Evolutionary conservation across 2,888 invertebrate species (phyloP), one percentile per base, ranked within the genome.

Genomic region (Torymus aiolomorphi): DNA sequence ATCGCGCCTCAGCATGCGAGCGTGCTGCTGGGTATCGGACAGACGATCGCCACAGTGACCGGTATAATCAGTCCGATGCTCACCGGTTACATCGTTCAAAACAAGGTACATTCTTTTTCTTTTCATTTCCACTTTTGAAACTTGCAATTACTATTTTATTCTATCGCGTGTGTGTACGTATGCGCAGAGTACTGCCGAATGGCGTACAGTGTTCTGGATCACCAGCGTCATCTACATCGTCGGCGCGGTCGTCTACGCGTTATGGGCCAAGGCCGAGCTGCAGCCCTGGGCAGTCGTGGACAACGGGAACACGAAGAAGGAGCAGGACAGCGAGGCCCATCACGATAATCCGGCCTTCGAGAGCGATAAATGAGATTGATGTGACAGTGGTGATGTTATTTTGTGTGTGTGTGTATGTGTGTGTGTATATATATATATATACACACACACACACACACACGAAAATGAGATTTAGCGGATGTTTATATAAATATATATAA

Each of bases 61-160:
- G 59, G 59, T 14, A 59, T 59, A 11, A 18, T 59, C 59, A 59
- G 59, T 59, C 59, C 59, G 10, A 18, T 59, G 20, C 59, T 59
- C 59, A 59, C 59, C 3, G 59, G 59, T 11, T 18, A 59, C 14
- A 16, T 59, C 12, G 59, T 59, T 18, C 16, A 20, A 18, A 20
- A 59, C 14, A 59, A 59, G 59, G 59, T 59, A 18, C 56, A n/a
- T n/a, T 56, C n/a, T 3, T 13, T 56, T 56, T n/a, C 2, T n/a
- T 2, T 56, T n/a, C 2, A 56, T 56, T 56, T n/a, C n/a, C n/a
- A n/a, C 3, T 56, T 8, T 56, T 2, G 4, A 0, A 56, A 13
- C 56, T 13, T 0, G 56, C 3, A n/a, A 56, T 56, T n/a, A 13
- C 14, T 8, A 56, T n/a, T n/a, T 57, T 57, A 16, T n/a, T 14